These are phyloP conservation scores for Stomorhina lunata DNA, from an alignment of 2,888 invertebrate genomes.

Conservation along the genomic window DNA sequence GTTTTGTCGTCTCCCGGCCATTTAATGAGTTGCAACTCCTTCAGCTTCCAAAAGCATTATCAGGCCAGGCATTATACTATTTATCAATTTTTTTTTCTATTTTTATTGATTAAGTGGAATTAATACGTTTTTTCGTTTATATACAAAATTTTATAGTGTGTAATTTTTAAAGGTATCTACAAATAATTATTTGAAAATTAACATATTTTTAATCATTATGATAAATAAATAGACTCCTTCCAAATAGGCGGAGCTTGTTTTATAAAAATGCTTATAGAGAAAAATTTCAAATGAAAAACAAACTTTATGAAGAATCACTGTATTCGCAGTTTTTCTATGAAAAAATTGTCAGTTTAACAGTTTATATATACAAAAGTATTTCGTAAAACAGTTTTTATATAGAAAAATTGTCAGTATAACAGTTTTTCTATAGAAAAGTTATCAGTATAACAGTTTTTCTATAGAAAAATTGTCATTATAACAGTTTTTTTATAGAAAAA, in stretches of 20 bases:
- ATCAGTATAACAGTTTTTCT: too few species aligned
- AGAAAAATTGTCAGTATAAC: too few species aligned
- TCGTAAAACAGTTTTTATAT: too few species aligned
- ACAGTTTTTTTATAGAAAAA: too few species aligned
- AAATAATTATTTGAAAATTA: conserved; percentile 13
- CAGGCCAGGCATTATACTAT: background rate
- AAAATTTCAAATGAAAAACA: background rate
- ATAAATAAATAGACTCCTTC: background rate
- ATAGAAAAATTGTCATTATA: too few species aligned
- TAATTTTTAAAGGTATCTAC: background rate
- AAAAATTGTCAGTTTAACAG: too few species aligned
- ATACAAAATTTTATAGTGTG: background rate
- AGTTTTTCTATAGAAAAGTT: too few species aligned
- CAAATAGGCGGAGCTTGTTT: conserved; percentile 5
- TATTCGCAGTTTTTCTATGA: background rate
- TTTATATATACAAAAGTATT: too few species aligned
- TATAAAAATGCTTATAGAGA: background rate
- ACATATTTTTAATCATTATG: background rate
- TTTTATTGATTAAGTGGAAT: conserved; percentile 14
- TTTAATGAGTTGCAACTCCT: conserved; percentile 47
- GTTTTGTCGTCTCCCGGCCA: conserved; percentile 37
- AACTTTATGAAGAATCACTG: background rate
- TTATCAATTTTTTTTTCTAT: background rate
- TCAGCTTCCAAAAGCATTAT: background rate
- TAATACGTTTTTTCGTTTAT: conserved; percentile 33